Conservation (phyloP, 2,888 invertebrate species). For the Theretra japonica region DNA sequence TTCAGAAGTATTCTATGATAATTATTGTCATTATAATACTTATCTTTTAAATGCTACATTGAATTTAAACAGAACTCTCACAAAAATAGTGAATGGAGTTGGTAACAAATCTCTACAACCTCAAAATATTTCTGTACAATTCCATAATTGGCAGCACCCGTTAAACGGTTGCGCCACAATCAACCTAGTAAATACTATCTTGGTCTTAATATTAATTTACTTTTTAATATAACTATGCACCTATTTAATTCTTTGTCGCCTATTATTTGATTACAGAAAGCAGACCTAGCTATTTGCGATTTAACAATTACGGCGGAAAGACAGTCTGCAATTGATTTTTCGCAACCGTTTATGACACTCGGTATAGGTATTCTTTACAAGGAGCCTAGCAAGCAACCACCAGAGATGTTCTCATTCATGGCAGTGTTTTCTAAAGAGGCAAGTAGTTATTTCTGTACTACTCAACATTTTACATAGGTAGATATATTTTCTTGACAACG, state of each 20-base stretch:
- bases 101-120: too few relatives aligned
- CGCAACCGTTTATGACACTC: conserved; percentile 97
- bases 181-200: too few relatives aligned
- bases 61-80: too few relatives aligned
- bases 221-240: too few relatives aligned
- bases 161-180: too few relatives aligned
- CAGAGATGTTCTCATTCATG: conserved; percentile 96
- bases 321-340: conserved; percentile 96
- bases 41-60: too few relatives aligned
- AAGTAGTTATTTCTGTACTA: conserved; percentile 31
- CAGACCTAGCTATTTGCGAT: conserved; percentile 96
- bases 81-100: too few relatives aligned
- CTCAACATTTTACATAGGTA: background rate
- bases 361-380: conserved; percentile 95
- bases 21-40: too few relatives aligned
- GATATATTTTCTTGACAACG: background rate
- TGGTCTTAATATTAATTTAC: background rate
- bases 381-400: conserved; percentile 93
- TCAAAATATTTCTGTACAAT: background rate
- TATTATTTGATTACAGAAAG: conserved; percentile 85
- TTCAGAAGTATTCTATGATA: too few relatives aligned
- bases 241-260: background rate
- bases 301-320: conserved; percentile 94
- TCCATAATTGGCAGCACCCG: too few relatives aligned
- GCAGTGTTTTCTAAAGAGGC: conserved; percentile 93